Evolutionary conservation across 2,113 vertebrate species (phyloP), one percentile per base, ranked within the genome.

Genomic region (Phalacrocorax pelagicus): DNA sequence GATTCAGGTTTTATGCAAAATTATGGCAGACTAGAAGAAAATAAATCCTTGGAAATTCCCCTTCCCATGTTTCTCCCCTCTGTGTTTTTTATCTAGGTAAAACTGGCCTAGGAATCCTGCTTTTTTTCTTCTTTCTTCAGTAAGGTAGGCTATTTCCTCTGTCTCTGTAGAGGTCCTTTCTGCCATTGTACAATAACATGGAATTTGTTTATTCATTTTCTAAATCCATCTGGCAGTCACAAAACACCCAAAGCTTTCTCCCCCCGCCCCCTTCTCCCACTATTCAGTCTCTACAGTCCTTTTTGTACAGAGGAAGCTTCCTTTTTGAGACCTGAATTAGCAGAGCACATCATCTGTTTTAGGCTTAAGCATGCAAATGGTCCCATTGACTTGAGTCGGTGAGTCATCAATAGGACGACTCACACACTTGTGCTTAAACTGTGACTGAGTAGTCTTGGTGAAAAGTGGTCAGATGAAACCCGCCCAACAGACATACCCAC

Each of bases 181-280:
- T 90, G 51, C 58, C 46, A 24, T 38, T 93, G 54, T 66, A 82
- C 46, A 62, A 29, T 70, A 73, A 44, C 16, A 36, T 58, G 62
- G 38, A 57, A 90, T 88, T 88, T 88, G 21, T 92, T 93, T 29
- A 63, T 93, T 95, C 19, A 70, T 88, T 83, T 91, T 82, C 67
- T 88, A 66, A 83, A 90, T 86, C 58, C 67, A 86, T 88, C 83
- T 83, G 81, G 24, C 24, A 73, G 16, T 81, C 83, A 73, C 59
- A 83, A 95, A 93, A 32, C 24, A 69, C 19, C 29, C 73, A 91
- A 51, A 82, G 21, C 16, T 62, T 81, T 59, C 17, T 46, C 17
- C 20, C 42, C 42, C 42, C 42, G 15, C 46, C 46, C 10, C 46
- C 19, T 47, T 47, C 54, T 81, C 20, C 26, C 34, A 52, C 40